These are phyloP conservation scores for Sebastolobus alascanus DNA, from an alignment of 2,797 vertebrate species.

Conservation along the genomic window DNA sequence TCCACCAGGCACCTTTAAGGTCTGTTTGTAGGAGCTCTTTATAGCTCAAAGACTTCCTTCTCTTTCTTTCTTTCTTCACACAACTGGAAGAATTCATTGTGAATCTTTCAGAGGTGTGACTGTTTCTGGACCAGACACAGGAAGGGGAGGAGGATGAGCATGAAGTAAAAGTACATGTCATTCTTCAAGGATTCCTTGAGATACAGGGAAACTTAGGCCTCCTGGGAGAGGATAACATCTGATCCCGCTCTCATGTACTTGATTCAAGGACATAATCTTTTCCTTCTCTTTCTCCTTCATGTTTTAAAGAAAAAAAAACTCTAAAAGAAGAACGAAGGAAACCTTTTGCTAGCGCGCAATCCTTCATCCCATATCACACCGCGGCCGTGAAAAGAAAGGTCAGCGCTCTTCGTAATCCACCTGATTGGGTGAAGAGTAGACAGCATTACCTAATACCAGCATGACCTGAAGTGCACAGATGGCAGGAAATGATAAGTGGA, in stretches of 20 bases:
- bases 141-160: background rate
- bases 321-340: background rate
- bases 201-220: background rate
- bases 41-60: background rate
- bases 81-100: background rate
- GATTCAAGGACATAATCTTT: constrained; percentile 8
- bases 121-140: constrained; percentile 8
- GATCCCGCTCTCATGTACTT: constrained; percentile 1
- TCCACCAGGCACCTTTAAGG: background rate
- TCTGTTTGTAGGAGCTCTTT: background rate
- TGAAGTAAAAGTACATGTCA: constrained; percentile 15
- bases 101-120: background rate
- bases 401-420: constrained; percentile 42
- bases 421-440: constrained; percentile 47
- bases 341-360: background rate
- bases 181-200: constrained; percentile 22
- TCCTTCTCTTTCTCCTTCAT: background rate
- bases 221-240: constrained; percentile 6
- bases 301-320: background rate
- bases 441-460: constrained; percentile 62
- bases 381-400: constrained; percentile 51
- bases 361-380: constrained; percentile 15
- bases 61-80: background rate
- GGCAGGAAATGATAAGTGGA: constrained; percentile 43
- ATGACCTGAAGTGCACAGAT: constrained; percentile 43